phyloP scores from a whole-genome alignment of 2,797 vertebrate species.

The Enteromius afrohamiltoni region DNA sequence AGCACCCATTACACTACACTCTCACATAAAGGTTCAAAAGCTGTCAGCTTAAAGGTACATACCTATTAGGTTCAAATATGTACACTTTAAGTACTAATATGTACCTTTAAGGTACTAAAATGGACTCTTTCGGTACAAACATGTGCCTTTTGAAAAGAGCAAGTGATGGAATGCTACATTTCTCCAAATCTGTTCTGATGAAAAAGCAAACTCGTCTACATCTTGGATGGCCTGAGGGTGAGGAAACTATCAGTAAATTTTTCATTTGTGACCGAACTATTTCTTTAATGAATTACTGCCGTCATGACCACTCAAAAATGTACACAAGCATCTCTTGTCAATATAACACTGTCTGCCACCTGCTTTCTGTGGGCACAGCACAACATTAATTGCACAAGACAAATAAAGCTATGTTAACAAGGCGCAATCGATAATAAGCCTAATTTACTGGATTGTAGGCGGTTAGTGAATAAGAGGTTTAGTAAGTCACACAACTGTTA shows the following conservation, averaged over 20 bases:
- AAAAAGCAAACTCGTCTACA: background rate
- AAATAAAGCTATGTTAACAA: conserved; percentile 16
- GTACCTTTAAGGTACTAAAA: too few relatives aligned
- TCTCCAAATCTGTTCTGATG: background rate
- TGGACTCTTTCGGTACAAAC: too few relatives aligned
- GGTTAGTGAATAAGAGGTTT: conserved; percentile 18
- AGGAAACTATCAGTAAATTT: background rate
- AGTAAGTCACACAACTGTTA: conserved; percentile 20
- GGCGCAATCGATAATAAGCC: background rate
- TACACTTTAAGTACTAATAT: too few relatives aligned
- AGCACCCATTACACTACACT: background rate
- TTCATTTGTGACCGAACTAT: background rate
- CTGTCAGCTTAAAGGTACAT: too few relatives aligned
- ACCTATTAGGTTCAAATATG: too few relatives aligned
- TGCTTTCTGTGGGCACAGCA: conserved; percentile 11
- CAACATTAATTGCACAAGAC: background rate
- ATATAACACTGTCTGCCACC: conserved; percentile 8
- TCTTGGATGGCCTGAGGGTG: background rate
- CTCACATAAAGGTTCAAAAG: too few relatives aligned
- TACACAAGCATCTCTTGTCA: conserved; percentile 4
- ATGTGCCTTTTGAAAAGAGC: too few relatives aligned
- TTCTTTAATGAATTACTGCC: background rate
- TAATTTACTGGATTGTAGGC: conserved; percentile 12
- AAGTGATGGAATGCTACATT: background rate
- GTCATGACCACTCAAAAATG: background rate